Evolutionary conservation across 2,888 invertebrate genomes (phyloP).

Genomic region (Drosophila differens): DNA sequence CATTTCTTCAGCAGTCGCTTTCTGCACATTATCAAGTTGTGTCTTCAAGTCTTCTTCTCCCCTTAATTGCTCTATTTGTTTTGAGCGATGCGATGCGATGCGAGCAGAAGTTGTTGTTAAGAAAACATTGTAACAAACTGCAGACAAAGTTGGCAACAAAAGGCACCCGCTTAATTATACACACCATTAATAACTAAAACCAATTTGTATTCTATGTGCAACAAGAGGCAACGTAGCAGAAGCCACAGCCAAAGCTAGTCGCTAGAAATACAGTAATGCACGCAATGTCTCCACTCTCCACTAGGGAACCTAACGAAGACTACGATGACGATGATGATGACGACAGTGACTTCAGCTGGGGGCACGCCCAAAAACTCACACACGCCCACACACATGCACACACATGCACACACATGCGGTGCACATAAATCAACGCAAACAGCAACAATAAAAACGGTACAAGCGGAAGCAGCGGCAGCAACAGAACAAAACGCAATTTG

Average conservation of each 20-base stretch:
- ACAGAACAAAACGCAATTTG: slow-evolving; percentile 76
- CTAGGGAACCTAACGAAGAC: slow-evolving; percentile 40
- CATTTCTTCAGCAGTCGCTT: not conserved
- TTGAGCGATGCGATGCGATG: slow-evolving; percentile 49
- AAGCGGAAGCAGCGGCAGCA: slow-evolving; percentile 45
- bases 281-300: slow-evolving; percentile 37
- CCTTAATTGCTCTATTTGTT: slow-evolving; percentile 30
- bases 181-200: slow-evolving; percentile 79
- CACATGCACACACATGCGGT: slow-evolving; percentile 34
- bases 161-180: slow-evolving; percentile 76
- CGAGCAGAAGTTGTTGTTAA: slow-evolving; percentile 77
- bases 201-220: slow-evolving; percentile 71
- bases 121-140: slow-evolving; percentile 78
- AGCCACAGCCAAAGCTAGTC: slow-evolving; percentile 4
- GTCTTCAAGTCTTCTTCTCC: not conserved
- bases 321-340: slow-evolving; percentile 4
- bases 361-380: slow-evolving; percentile 21
- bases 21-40: not conserved
- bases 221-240: slow-evolving; percentile 46
- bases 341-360: slow-evolving; percentile 37
- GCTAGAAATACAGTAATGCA: slow-evolving; percentile 34
- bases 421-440: slow-evolving; percentile 74
- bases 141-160: slow-evolving; percentile 78
- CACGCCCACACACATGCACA: slow-evolving; percentile 7
- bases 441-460: slow-evolving; percentile 57